A percentile compares a stretch with the other conserved stretches of the same genome.
phyloP scores from a whole-genome alignment of 1,140 invertebrate genomes.

The Battus philenor region DNA sequence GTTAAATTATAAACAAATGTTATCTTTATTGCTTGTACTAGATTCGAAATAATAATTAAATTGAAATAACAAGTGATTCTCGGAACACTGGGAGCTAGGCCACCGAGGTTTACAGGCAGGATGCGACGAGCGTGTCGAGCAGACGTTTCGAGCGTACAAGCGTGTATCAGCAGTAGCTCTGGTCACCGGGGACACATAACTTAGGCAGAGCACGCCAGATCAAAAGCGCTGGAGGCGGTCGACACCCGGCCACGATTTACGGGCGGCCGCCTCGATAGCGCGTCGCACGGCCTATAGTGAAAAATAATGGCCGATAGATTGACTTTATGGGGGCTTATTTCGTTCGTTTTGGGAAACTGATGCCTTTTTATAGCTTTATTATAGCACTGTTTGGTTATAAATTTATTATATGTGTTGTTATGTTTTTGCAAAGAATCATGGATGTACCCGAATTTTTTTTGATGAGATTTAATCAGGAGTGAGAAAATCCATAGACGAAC shows the following conservation, averaged over 20 bases:
- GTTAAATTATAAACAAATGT: too few relatives aligned
- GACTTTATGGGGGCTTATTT: slow-evolving; percentile 32
- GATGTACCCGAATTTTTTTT: too few relatives aligned
- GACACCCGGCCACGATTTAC: slow-evolving; percentile 47
- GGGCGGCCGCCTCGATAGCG: slow-evolving; percentile 35
- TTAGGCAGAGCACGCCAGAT: slow-evolving; percentile 56
- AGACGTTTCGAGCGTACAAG: slow-evolving; percentile 29
- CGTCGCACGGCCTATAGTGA: slow-evolving; percentile 44
- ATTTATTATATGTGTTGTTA: too few relatives aligned
- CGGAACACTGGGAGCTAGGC: background rate
- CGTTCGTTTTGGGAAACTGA: slow-evolving; percentile 10
- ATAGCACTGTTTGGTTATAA: too few relatives aligned
- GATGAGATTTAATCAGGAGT: too few relatives aligned
- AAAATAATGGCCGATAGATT: slow-evolving; percentile 56
- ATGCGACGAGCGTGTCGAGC: slow-evolving; percentile 19
- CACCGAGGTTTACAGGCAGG: slow-evolving; percentile 4
- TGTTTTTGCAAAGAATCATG: too few relatives aligned
- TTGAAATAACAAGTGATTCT: slow-evolving; percentile 6
- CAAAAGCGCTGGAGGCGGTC: slow-evolving; percentile 46
- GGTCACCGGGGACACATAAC: slow-evolving; percentile 59
- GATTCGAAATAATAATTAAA: too few relatives aligned
- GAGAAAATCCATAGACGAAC: too few relatives aligned
- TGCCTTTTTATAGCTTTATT: background rate
- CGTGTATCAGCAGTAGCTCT: slow-evolving; percentile 35
- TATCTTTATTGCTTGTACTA: too few relatives aligned